Evolutionary conservation across 2,113 vertebrate species (phyloP).

Genomic region (Leptobrachium leishanense): DNA sequence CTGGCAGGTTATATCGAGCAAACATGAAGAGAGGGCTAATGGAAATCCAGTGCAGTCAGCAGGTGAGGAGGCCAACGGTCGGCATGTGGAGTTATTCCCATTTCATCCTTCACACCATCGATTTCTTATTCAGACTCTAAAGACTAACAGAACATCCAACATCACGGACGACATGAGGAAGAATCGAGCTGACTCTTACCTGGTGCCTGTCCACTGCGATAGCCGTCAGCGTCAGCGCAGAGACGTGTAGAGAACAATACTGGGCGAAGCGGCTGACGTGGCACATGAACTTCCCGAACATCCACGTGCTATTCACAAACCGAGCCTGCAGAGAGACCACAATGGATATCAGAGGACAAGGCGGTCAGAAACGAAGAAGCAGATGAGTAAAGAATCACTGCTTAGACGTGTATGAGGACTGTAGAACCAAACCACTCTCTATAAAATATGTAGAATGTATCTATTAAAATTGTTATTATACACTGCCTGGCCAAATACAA

Average conservation of each 20-base stretch:
- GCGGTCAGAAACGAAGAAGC: background rate
- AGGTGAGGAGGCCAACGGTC: background rate
- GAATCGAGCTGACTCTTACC: constrained; percentile 65
- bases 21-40: background rate
- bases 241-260: constrained; percentile 92
- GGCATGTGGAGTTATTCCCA: background rate
- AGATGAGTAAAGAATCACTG: too few species aligned
- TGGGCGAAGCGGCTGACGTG: constrained; percentile 92
- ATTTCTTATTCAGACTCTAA: background rate
- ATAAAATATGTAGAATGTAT: too few species aligned
- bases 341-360: background rate
- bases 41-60: background rate
- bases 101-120: background rate
- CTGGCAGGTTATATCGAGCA: background rate
- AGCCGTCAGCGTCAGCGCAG: constrained; percentile 86
- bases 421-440: too few species aligned
- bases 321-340: constrained; percentile 71
- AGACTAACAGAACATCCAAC: background rate
- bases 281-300: constrained; percentile 91
- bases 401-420: too few species aligned
- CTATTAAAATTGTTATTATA: too few species aligned
- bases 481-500: too few species aligned
- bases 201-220: constrained; percentile 91
- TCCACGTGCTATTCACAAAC: constrained; percentile 92
- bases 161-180: background rate